Evolutionary conservation across 2,113 vertebrate species (phyloP).

Genomic region (Lampris incognitus): DNA sequence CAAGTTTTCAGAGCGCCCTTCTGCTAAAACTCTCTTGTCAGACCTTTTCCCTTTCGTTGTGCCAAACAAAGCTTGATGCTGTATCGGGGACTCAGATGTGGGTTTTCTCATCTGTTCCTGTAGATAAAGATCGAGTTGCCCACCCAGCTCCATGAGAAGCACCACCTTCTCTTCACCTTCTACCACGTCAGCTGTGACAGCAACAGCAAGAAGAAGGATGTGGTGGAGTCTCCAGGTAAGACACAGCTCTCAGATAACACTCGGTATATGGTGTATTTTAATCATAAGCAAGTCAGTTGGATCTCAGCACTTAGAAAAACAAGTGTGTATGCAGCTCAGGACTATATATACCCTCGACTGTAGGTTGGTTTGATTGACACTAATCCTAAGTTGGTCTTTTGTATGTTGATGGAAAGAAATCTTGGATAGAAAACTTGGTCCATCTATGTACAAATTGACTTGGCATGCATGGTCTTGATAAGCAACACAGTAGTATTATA

Average conservation of each 20-base stretch:
- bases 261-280: no score
- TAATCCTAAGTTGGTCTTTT: no score
- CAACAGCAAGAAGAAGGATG: conserved; percentile 96
- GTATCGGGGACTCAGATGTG: conserved; percentile 2
- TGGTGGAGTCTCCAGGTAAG: conserved; percentile 91
- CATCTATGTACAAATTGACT: no score
- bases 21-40: neutral
- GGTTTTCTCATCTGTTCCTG: conserved; percentile 29
- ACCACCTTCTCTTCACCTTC: conserved; percentile 96
- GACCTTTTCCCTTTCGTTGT: conserved; percentile 4
- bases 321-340: no score
- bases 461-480: no score
- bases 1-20: neutral
- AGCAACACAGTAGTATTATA: no score
- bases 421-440: no score
- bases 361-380: no score
- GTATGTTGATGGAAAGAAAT: no score
- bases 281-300: no score
- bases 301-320: no score
- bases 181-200: conserved; percentile 96
- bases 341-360: no score
- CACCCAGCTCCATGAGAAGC: conserved; percentile 93
- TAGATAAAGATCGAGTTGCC: conserved; percentile 98
- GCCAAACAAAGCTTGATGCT: conserved; percentile 22
- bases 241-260: neutral